These are phyloP conservation scores for Guaruba guarouba DNA, from an alignment of 2,113 vertebrate genomes.

Conservation along the genomic window DNA sequence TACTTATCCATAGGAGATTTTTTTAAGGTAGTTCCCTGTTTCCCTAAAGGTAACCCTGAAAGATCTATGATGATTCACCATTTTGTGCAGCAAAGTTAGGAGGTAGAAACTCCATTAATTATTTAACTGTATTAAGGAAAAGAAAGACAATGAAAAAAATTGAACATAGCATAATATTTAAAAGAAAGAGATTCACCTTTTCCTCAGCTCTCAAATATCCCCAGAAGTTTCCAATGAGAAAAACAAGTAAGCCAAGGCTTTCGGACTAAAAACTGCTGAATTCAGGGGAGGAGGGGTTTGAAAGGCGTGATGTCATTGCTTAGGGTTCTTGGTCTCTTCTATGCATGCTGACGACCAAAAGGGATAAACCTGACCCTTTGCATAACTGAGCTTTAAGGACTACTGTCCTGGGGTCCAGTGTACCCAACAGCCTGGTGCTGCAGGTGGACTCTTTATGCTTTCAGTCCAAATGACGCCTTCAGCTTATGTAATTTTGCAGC, in stretches of 20 bases:
- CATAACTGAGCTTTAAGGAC: not conserved
- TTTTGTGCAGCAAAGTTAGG: conserved; percentile 42
- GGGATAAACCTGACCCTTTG: not conserved
- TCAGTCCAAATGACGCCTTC: rapidly evolving
- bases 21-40: conserved; percentile 16
- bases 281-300: not conserved
- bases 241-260: not conserved
- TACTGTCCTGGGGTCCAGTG: not conserved
- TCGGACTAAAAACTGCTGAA: not conserved
- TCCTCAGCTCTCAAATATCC: not conserved
- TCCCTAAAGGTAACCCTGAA: conserved; percentile 25
- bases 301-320: rapidly evolving
- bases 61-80: conserved; percentile 33
- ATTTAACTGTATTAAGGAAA: not conserved
- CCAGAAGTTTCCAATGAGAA: not conserved
- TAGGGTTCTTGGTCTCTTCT: not conserved
- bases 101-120: not conserved
- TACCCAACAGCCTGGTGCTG: not conserved
- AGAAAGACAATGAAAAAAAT: not conserved
- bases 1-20: conserved; percentile 8
- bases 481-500: not conserved
- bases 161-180: not conserved
- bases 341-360: rapidly evolving
- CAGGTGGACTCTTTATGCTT: not conserved
- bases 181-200: not conserved